A percentile compares a stretch with the other conserved stretches of the same genome.
These are phyloP conservation scores for Chelonus insularis DNA, from an alignment of 1,140 invertebrate species.

Conservation along the genomic window DNA sequence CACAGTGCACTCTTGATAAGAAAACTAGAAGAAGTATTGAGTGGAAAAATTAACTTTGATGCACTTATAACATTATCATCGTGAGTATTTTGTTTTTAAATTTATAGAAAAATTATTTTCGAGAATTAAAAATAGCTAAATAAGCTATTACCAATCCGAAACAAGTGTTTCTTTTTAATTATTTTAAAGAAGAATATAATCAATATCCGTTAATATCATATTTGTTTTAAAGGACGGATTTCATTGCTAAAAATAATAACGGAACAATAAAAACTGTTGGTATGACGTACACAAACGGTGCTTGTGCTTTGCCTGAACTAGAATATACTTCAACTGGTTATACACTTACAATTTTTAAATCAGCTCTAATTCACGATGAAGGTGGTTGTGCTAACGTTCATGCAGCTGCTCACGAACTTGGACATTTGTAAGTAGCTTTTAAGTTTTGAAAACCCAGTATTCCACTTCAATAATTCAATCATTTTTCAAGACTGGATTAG, in stretches of 20 bases:
- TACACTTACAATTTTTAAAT: too few relatives aligned
- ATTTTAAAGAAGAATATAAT: too few relatives aligned
- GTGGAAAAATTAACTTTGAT: not conserved
- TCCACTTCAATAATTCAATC: too few relatives aligned
- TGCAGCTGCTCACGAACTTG: conserved; percentile 2
- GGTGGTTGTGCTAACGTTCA: not conserved
- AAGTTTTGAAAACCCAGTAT: too few relatives aligned
- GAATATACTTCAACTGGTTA: not conserved
- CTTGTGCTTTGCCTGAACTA: not conserved
- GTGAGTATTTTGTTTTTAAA: not conserved
- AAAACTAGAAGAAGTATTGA: not conserved
- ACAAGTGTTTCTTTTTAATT: not conserved
- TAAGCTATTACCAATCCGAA: not conserved
- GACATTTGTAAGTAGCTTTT: conserved; percentile 4
- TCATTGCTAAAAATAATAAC: too few relatives aligned
- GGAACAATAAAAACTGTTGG: too few relatives aligned
- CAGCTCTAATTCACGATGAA: not conserved
- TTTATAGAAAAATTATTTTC: not conserved
- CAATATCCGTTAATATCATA: too few relatives aligned
- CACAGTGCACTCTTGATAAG: not conserved
- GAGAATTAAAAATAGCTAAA: too few relatives aligned
- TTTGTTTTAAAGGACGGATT: too few relatives aligned
- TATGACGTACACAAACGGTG: too few relatives aligned
- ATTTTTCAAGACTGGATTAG: too few relatives aligned
- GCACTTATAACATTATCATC: not conserved